Evolutionary conservation across 2,113 vertebrate species (phyloP).

Genomic region (Sebastes fasciatus): DNA sequence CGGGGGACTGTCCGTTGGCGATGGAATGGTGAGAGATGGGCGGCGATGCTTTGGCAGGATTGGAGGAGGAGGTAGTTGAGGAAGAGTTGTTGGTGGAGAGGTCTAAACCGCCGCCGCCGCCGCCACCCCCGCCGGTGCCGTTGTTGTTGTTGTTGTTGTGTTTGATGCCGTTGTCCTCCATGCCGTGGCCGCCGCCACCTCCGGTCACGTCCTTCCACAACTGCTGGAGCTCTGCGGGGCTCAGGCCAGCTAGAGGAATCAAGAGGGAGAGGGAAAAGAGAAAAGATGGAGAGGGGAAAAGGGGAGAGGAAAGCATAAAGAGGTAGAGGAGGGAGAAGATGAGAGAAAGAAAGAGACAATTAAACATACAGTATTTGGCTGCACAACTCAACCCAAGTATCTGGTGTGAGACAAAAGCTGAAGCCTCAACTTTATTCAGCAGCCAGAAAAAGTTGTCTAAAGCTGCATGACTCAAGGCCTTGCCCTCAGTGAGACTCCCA

Average conservation of each 20-base stretch:
- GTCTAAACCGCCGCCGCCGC: conserved; percentile 88
- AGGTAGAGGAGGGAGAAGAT: not conserved
- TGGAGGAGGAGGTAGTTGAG: conserved; percentile 99
- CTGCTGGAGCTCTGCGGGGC: conserved; percentile 98
- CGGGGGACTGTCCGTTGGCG: conserved; percentile 98
- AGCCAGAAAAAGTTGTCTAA: conserved; percentile 15
- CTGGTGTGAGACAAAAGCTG: not conserved
- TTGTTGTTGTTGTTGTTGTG: conserved; percentile 49
- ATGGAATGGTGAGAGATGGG: conserved; percentile 97
- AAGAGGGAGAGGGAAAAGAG: not conserved
- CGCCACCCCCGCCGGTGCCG: conserved; percentile 49
- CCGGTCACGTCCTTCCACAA: conserved; percentile 98
- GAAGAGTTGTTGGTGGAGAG: conserved; percentile 97
- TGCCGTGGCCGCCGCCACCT: conserved; percentile 56
- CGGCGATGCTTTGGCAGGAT: conserved; percentile 97
- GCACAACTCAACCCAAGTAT: not conserved
- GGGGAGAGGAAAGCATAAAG: not conserved
- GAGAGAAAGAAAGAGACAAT: not conserved
- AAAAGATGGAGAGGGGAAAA: not conserved
- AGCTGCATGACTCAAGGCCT: conserved; percentile 23
- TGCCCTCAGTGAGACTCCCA: not conserved
- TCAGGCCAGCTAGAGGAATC: conserved; percentile 89
- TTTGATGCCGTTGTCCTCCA: conserved; percentile 79
- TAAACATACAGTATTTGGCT: not conserved
- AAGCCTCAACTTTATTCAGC: conserved; percentile 11